Conservation (phyloP, 2,797 vertebrate species). For the Ptychadena robeensis region DNA sequence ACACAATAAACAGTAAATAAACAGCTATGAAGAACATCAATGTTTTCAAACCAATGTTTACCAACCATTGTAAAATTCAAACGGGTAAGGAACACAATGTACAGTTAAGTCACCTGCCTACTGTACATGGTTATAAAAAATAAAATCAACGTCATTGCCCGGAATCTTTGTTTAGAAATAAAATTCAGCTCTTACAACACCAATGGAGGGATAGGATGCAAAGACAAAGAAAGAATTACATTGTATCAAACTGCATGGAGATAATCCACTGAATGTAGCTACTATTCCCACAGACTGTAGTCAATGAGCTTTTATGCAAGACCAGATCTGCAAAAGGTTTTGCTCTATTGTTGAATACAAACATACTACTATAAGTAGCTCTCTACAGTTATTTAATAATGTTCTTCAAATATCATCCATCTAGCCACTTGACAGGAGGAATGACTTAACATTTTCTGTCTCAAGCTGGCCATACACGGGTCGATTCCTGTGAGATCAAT, state of each 20-base stretch:
- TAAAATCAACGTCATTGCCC: neutral
- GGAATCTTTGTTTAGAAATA: neutral
- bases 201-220: slow-evolving; percentile 1
- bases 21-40: neutral
- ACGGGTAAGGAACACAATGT: neutral
- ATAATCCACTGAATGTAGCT: neutral
- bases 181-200: neutral
- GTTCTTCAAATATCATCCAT: neutral
- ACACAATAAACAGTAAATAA: slow-evolving; percentile 41
- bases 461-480: no score
- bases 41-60: neutral
- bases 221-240: neutral
- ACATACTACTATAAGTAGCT: neutral
- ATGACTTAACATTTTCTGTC: neutral
- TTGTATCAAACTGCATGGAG: neutral
- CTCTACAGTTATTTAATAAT: neutral
- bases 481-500: no score
- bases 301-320: neutral
- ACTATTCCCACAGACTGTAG: neutral
- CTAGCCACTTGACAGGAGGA: neutral
- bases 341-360: neutral
- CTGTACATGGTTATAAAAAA: neutral
- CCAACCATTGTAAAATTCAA: neutral
- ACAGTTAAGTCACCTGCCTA: neutral
- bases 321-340: neutral